A percentile compares a stretch with the other conserved stretches of the same genome.
Evolutionary conservation across 2,888 invertebrate genomes (phyloP).

Genomic region (Rotaria sp.): DNA sequence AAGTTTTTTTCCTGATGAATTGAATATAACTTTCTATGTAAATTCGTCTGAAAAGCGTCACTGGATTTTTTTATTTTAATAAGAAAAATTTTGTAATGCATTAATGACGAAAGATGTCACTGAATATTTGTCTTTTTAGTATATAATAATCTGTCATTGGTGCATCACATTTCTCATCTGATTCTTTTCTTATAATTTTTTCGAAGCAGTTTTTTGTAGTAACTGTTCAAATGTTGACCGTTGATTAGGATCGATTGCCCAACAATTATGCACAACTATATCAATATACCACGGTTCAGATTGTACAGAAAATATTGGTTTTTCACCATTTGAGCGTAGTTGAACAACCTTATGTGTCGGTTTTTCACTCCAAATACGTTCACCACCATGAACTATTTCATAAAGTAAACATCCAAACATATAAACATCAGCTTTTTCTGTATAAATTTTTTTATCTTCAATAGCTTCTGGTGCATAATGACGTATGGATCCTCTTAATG

Average conservation of each 20-base stretch:
- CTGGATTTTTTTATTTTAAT: too few species aligned
- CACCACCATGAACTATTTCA: neutral
- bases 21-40: too few species aligned
- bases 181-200: neutral
- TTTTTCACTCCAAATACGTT: neutral
- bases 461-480: neutral
- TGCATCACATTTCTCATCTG: neutral
- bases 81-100: too few species aligned
- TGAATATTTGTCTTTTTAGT: neutral
- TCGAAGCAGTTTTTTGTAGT: neutral
- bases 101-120: neutral
- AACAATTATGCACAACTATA: neutral
- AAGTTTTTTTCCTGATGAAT: too few species aligned
- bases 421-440: neutral
- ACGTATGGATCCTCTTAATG: neutral
- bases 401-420: slow-evolving; percentile 6
- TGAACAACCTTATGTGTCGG: neutral
- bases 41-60: too few species aligned
- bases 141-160: neutral
- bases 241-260: neutral
- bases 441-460: neutral
- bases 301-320: neutral
- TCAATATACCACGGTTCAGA: neutral
- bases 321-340: neutral
- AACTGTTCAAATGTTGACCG: neutral